Evolutionary conservation across 2,888 invertebrate species (phyloP).

Genomic region (Parnassius orleans): DNA sequence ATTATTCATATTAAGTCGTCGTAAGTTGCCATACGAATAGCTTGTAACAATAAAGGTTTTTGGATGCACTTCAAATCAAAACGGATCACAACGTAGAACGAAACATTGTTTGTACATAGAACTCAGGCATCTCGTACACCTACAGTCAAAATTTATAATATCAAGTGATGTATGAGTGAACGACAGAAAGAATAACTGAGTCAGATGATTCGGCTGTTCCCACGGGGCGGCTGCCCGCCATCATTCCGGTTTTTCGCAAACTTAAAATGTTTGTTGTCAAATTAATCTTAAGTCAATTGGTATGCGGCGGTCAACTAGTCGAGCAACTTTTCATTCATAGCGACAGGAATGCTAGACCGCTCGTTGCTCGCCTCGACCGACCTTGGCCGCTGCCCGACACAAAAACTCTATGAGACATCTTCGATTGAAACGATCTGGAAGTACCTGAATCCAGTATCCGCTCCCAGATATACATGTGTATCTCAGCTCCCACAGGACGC

Average conservation of each 20-base stretch:
- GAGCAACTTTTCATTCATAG: slow-evolving; percentile 78
- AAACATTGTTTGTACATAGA: no score
- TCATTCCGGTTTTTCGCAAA: slow-evolving; percentile 73
- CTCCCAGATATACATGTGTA: slow-evolving; percentile 34
- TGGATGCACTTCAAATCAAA: no score
- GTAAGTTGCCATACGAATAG: no score
- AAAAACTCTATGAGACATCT: slow-evolving; percentile 46
- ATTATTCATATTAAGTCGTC: no score
- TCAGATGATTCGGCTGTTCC: slow-evolving; percentile 68
- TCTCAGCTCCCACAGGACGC: slow-evolving; percentile 46
- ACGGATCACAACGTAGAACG: no score
- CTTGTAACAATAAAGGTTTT: no score
- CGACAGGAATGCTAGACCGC: slow-evolving; percentile 75
- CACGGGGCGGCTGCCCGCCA: slow-evolving; percentile 70
- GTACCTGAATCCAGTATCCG: slow-evolving; percentile 42
- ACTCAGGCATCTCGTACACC: no score
- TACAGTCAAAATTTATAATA: no score
- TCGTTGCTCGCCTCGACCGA: slow-evolving; percentile 71
- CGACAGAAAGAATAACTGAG: slow-evolving; percentile 55
- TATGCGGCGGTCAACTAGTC: slow-evolving; percentile 71
- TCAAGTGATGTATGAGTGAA: slow-evolving; percentile 32
- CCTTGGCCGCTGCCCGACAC: slow-evolving; percentile 50
- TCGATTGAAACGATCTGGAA: slow-evolving; percentile 58
- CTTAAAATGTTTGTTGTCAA: slow-evolving; percentile 78
- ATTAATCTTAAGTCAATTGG: slow-evolving; percentile 76